Evolutionary conservation across 2,113 vertebrate species (phyloP).

Genomic region (Himantopus leucocephalus): DNA sequence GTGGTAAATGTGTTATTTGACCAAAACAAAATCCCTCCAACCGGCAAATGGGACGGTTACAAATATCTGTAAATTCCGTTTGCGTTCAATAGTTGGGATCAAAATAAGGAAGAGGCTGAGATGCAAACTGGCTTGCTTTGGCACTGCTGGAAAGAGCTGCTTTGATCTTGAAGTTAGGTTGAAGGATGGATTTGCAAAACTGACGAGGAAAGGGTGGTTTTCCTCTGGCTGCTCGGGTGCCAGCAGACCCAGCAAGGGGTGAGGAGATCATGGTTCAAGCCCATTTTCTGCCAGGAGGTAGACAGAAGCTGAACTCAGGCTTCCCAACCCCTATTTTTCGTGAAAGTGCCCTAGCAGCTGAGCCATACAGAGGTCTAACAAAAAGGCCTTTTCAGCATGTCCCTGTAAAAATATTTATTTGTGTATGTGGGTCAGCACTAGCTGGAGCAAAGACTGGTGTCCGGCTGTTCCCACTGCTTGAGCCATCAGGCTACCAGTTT

Average conservation of each 20-base stretch:
- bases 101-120: background rate
- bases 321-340: background rate
- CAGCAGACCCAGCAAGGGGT: background rate
- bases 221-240: background rate
- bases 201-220: background rate
- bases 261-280: background rate
- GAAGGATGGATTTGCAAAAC: background rate
- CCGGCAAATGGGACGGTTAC: background rate
- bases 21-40: background rate
- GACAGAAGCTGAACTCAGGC: background rate
- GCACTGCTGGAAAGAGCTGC: background rate
- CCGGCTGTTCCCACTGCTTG: background rate
- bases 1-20: background rate
- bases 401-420: background rate
- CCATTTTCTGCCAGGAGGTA: background rate
- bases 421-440: background rate
- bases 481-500: background rate
- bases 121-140: background rate
- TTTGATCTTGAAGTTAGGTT: background rate
- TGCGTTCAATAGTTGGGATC: background rate
- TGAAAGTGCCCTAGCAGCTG: background rate
- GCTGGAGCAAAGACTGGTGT: background rate
- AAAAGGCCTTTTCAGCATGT: background rate
- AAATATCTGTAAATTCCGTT: background rate
- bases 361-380: background rate